Base-by-base conservation (phyloP, 2,888 invertebrate species). In the Tridacna gigas region DNA sequence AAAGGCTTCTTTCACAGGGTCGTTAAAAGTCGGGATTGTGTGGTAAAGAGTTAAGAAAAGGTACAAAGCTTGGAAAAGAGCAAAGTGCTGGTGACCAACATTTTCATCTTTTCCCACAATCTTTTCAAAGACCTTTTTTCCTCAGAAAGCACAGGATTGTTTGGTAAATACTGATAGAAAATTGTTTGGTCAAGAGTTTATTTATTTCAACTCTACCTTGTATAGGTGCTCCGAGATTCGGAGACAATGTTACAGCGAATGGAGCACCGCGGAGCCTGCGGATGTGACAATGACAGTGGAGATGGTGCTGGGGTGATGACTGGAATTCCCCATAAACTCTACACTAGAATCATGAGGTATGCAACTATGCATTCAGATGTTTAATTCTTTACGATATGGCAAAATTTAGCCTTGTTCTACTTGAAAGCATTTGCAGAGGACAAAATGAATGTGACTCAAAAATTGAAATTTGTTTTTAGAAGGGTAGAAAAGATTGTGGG, bases 201-300 rank as follows among this genome's bases (percentile, higher is more conserved):
- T 7, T 7, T 37, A 7, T 37, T 37, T 37, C 37, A 37, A 37
- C 7, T 37, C 37, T 37, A 37, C 37, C 7, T 7, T 37, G 37
- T 7, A 37, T 20, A 98, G 98, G 98, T 99, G 95, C 96, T 99
- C 92, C 97, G 97, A 94, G 99, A 99, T 97, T 98, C 99, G 78
- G 97, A 98, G 95, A 97, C 96, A 91, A 96, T 99, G 95, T 97
- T 99, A 84, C 97, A 97, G 95, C 97, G 99, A 93, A 99, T 99
- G 99, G 98, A 98, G 96, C 99, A 99, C 96, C 97, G 99, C 90
- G 99, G 99, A 93, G 99, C 99, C 75, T 99, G 99, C 95, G 98
- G 99, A 65, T 99, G 99, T 96, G 99, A 99, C 96, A 99, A 99
- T 95, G 99, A 99, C 95, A 99, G 99, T 77, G 99, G 99, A 82